Evolutionary conservation across 2,797 vertebrate species (phyloP).

Genomic region (Lophius americanus): DNA sequence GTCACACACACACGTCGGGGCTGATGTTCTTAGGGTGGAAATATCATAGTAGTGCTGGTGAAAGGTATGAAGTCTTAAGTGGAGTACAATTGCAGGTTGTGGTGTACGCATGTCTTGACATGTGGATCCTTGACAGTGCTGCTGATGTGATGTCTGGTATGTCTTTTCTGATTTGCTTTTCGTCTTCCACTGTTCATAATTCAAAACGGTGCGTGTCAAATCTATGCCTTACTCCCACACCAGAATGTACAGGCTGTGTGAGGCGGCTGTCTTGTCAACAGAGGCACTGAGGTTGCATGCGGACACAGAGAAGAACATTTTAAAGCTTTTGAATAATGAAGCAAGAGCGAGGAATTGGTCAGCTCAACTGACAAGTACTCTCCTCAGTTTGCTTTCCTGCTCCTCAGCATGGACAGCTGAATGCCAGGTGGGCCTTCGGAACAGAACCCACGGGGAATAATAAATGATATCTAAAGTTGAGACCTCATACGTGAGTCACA

Average conservation of each 20-base stretch:
- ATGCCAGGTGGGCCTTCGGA: slow-evolving; percentile 58
- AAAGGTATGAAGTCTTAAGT: slow-evolving; percentile 43
- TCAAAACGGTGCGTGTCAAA: slow-evolving; percentile 32
- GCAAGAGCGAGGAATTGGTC: slow-evolving; percentile 69
- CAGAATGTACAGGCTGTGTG: slow-evolving; percentile 25
- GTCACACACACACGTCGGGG: slow-evolving; percentile 11
- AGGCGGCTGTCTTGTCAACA: slow-evolving; percentile 55
- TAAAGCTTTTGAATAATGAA: slow-evolving; percentile 78
- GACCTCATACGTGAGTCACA: slow-evolving; percentile 46
- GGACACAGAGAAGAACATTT: slow-evolving; percentile 72
- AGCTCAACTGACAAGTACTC: slow-evolving; percentile 60
- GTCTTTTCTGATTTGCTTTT: slow-evolving; percentile 13
- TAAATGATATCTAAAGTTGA: slow-evolving; percentile 40
- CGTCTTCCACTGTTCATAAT: slow-evolving; percentile 15
- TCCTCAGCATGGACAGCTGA: slow-evolving; percentile 64
- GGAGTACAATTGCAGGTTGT: slow-evolving; percentile 56
- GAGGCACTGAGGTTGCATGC: slow-evolving; percentile 63
- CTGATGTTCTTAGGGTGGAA: slow-evolving; percentile 42
- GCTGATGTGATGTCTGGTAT: slow-evolving; percentile 13
- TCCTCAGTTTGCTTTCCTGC: slow-evolving; percentile 62
- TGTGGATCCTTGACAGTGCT: slow-evolving; percentile 41
- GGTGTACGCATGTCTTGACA: slow-evolving; percentile 43
- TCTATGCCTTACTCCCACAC: background rate
- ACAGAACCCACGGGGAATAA: slow-evolving; percentile 24
- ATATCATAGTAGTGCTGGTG: slow-evolving; percentile 22